Conservation (phyloP, 1,140 invertebrate species). For the Yoshiicerus persimilis region DNA sequence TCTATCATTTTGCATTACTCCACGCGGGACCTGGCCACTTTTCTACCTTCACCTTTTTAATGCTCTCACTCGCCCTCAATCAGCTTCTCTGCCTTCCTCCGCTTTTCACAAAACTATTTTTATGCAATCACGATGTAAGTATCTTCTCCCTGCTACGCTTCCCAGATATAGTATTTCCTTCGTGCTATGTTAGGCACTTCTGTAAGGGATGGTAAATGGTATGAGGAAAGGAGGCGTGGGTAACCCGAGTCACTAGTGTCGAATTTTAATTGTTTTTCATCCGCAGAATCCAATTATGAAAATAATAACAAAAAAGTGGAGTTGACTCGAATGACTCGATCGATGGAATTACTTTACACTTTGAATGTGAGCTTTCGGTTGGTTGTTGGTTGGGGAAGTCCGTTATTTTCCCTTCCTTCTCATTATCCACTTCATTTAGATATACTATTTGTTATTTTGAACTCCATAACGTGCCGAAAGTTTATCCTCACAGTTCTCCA, state of each 20-base stretch:
- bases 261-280: neutral
- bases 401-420: neutral
- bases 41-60: too few species aligned
- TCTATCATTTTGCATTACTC: neutral
- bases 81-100: neutral
- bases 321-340: neutral
- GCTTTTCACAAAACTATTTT: neutral
- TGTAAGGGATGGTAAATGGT: too few species aligned
- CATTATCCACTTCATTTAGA: neutral
- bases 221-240: neutral
- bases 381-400: neutral
- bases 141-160: too few species aligned
- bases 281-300: slow-evolving; percentile 6
- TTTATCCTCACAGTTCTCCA: neutral
- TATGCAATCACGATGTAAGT: too few species aligned
- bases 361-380: neutral
- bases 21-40: too few species aligned
- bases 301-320: neutral
- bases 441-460: neutral
- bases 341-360: neutral
- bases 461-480: neutral
- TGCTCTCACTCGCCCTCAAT: neutral
- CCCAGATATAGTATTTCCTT: too few species aligned
- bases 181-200: too few species aligned
- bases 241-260: neutral